A percentile compares a stretch with the other conserved stretches of the same genome.
These are phyloP conservation scores for Palythoa grandis DNA, from an alignment of 92 coral and sea anemone species.

Conservation along the genomic window DNA sequence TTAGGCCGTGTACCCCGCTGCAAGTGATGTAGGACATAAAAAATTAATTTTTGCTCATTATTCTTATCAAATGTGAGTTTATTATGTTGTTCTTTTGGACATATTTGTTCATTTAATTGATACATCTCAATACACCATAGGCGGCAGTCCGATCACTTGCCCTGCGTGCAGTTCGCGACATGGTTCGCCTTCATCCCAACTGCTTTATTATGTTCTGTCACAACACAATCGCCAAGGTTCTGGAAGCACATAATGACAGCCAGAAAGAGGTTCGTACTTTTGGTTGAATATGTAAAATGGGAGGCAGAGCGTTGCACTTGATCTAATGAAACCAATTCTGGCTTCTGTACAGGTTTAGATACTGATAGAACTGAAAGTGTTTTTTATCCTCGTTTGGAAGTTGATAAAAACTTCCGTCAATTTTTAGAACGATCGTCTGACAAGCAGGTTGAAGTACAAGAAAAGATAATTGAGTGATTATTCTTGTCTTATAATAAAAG, in stretches of 20 bases:
- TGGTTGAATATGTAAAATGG: neutral
- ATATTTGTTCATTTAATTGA: neutral
- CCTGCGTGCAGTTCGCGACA: slow-evolving; percentile 87
- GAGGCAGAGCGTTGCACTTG: neutral
- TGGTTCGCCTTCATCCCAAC: slow-evolving; percentile 92
- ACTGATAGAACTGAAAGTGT: too few species aligned
- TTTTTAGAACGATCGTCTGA: too few species aligned
- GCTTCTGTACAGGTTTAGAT: neutral
- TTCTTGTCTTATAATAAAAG: too few species aligned
- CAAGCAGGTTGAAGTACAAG: too few species aligned
- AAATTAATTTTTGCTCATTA: neutral
- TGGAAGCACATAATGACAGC: slow-evolving; percentile 87
- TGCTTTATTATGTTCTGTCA: slow-evolving; percentile 75
- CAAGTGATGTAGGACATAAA: neutral
- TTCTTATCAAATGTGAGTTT: too few species aligned
- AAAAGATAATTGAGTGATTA: too few species aligned
- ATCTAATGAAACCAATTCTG: neutral
- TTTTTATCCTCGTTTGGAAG: too few species aligned
- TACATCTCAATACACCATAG: slow-evolving; percentile 36
- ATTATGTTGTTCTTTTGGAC: neutral
- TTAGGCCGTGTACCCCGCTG: neutral
- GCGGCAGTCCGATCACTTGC: slow-evolving; percentile 84
- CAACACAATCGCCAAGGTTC: slow-evolving; percentile 78
- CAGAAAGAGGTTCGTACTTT: slow-evolving; percentile 84
- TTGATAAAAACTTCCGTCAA: too few species aligned